Conservation (phyloP, 2,888 invertebrate species). For the Polymixis flavicincta region DNA sequence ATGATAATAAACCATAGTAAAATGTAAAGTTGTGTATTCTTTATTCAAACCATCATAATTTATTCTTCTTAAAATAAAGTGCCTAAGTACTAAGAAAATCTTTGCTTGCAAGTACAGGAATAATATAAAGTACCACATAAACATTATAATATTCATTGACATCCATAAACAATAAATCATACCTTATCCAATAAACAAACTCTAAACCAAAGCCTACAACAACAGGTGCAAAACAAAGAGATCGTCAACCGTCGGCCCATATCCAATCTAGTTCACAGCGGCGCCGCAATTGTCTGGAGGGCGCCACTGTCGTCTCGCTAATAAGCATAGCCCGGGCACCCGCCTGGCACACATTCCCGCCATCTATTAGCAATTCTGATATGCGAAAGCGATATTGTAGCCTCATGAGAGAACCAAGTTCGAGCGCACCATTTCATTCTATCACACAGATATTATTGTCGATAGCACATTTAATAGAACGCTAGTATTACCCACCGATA, state of each 20-base stretch:
- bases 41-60: background rate
- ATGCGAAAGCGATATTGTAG: constrained; percentile 86
- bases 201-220: constrained; percentile 30
- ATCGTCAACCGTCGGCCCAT: constrained; percentile 63
- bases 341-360: constrained; percentile 83
- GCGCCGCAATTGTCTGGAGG: constrained; percentile 73
- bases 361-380: constrained; percentile 89
- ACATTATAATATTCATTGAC: constrained; percentile 22
- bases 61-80: background rate
- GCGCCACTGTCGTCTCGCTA: constrained; percentile 76
- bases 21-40: background rate
- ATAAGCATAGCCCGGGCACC: constrained; percentile 77
- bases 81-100: background rate
- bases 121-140: constrained; percentile 14
- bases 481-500: constrained; percentile 82
- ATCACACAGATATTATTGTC: constrained; percentile 79
- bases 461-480: constrained; percentile 84
- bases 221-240: constrained; percentile 59
- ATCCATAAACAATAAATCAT: constrained; percentile 38
- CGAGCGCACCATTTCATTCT: constrained; percentile 83
- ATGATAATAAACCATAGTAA: background rate
- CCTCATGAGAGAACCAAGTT: constrained; percentile 84
- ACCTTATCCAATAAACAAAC: constrained; percentile 24
- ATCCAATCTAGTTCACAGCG: constrained; percentile 63
- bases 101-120: background rate